Base-by-base conservation (phyloP, 2,888 invertebrate species). In the Leptinotarsa peninsularis region DNA sequence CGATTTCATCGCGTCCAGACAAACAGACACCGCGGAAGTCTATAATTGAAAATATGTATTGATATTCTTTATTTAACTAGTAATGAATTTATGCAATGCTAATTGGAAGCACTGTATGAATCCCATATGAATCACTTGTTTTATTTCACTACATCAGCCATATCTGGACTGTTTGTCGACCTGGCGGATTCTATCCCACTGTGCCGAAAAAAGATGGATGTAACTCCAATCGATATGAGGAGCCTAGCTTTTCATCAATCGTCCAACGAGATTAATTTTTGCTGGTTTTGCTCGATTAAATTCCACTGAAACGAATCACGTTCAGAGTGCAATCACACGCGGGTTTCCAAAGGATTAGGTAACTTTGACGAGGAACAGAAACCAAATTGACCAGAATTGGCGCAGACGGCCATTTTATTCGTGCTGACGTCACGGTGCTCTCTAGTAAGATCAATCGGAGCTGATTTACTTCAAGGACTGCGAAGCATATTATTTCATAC, bases 361-460 rank as follows among this genome's bases (percentile, higher is more conserved):
- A 58, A 58, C 23, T 23, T 21, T 23, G 58, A 58, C 14, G 18
- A 23, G 23, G 15, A 27, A 58, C 58, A 23, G 58, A 23, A 21
- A 58, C 58, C 58, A 58, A 58, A 58, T 14, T 58, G 58, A 58
- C 58, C 58, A 23, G 21, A 58, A 58, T 58, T 14, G 21, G 14
- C 23, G 58, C 3, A 7, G 23, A 58, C 58, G 23, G 15, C 23
- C 58, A 58, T 23, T 58, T 58, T 58, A 58, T 58, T 58, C 23
- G 58, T 15, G 4, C 21, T 58, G 58, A 58, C 58, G 58, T 58
- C 58, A 58, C 58, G 13, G 58, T 27, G 58, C 4, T 58, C 21
- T 58, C 21, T 21, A 21, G 21, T 18, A 21, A 14, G 56, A 56
- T 21, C 21, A 56, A 56, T 13, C 18, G 56, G 5, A 14, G 21